Evolutionary conservation across 2,113 vertebrate genomes (phyloP).

Genomic region (Hystrix cristata): DNA sequence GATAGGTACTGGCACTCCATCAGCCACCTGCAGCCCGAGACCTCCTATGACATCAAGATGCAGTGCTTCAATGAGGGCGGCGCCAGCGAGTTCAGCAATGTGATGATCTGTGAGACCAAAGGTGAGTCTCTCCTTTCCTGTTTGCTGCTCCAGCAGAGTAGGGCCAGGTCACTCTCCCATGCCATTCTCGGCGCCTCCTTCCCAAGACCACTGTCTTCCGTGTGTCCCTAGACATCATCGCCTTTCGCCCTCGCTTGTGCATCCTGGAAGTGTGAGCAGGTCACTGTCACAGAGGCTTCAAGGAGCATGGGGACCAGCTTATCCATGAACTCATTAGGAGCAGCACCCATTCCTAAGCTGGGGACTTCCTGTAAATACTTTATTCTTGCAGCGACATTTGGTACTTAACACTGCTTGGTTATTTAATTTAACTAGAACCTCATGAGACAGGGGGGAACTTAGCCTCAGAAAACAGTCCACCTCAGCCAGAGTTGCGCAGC

Average conservation of each 20-base stretch:
- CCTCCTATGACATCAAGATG: slow-evolving; percentile 99
- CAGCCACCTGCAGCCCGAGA: slow-evolving; percentile 97
- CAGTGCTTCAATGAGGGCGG: slow-evolving; percentile 98
- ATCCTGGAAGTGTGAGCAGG: neutral
- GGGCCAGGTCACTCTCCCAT: neutral
- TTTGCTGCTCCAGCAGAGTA: too few relatives aligned
- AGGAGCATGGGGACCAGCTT: neutral
- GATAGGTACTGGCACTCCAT: slow-evolving; percentile 98
- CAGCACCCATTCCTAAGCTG: neutral
- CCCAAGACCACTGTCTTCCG: neutral
- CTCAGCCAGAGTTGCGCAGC: neutral
- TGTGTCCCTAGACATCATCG: neutral
- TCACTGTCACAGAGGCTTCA: neutral
- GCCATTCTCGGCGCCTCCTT: neutral
- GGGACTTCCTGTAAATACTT: neutral
- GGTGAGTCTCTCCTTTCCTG: slow-evolving; percentile 85
- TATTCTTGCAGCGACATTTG: neutral
- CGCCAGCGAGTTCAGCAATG: slow-evolving; percentile 97
- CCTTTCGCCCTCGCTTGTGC: neutral
- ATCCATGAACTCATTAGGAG: neutral
- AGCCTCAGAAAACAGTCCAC: neutral
- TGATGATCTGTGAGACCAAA: slow-evolving; percentile 99
- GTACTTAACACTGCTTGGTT: neutral
- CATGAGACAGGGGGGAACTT: neutral
- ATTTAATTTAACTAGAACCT: neutral